Percentiles rank a stretch among this genome's conserved stretches.
Conservation (phyloP, 2,888 invertebrate species). For the Lamellibrachia satsuma region DNA sequence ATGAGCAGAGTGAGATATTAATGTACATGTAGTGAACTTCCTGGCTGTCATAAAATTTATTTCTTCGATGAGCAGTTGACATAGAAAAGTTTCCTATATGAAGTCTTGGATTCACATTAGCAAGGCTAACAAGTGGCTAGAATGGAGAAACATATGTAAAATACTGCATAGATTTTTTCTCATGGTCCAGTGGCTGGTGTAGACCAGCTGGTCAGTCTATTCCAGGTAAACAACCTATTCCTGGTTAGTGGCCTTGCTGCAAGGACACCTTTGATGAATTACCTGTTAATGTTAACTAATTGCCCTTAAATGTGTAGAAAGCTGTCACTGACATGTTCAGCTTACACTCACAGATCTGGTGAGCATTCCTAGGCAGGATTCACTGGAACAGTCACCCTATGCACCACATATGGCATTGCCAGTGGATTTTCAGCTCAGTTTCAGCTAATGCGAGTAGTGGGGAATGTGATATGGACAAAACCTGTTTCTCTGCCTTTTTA, state of each 20-base stretch:
- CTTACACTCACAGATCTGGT: background rate
- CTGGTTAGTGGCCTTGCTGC: background rate
- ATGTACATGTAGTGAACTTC: background rate
- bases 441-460: too few relatives aligned
- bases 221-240: background rate
- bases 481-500: too few relatives aligned
- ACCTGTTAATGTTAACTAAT: background rate
- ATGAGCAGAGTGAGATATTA: background rate
- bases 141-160: background rate
- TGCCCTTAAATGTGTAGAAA: background rate
- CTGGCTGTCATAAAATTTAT: background rate
- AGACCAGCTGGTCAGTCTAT: background rate
- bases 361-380: background rate
- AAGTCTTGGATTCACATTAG: background rate
- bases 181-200: background rate
- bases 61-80: background rate
- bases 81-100: background rate
- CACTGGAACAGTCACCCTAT: background rate
- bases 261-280: background rate
- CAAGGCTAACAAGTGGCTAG: background rate
- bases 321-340: background rate
- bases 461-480: too few relatives aligned
- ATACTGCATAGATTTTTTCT: background rate
- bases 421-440: background rate
- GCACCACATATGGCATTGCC: background rate